Evolutionary conservation across 37 sponge, comb jelly and placozoan species (phyloP).

Genomic region (Dysidea cf. avara): DNA sequence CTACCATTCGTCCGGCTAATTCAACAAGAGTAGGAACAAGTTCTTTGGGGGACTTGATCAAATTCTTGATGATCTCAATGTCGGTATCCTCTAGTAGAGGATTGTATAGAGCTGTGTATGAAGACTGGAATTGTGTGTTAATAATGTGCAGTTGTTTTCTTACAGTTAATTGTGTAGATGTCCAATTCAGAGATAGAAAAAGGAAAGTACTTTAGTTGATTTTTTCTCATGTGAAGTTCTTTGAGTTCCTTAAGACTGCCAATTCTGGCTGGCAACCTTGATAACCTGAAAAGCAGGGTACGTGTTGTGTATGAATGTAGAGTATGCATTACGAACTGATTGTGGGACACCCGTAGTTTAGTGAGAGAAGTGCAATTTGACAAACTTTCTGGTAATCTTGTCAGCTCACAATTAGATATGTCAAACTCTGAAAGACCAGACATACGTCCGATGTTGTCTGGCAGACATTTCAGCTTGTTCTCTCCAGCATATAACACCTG

Average conservation of each 20-base stretch:
- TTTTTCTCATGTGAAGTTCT: constrained; percentile 69
- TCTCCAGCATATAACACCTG: constrained; percentile 72
- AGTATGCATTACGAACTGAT: constrained; percentile 26
- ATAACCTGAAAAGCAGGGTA: constrained; percentile 33
- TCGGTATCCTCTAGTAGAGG: constrained; percentile 38
- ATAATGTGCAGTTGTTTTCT: background rate
- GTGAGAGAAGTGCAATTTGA: constrained; percentile 45
- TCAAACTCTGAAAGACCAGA: constrained; percentile 59
- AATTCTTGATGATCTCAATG: background rate
- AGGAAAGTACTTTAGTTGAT: constrained; percentile 55
- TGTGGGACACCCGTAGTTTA: constrained; percentile 69
- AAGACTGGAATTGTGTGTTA: background rate
- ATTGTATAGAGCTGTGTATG: constrained; percentile 54
- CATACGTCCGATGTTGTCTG: constrained; percentile 50
- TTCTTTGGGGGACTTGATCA: constrained; percentile 14
- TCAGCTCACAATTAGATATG: constrained; percentile 59
- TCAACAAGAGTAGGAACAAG: constrained; percentile 46
- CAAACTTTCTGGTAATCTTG: constrained; percentile 57
- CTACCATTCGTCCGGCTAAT: constrained; percentile 28
- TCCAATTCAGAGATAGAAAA: constrained; percentile 41
- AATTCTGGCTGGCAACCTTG: constrained; percentile 45
- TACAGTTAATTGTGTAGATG: constrained; percentile 75
- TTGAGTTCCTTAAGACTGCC: constrained; percentile 51
- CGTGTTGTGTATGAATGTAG: background rate
- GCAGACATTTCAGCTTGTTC: constrained; percentile 54